A percentile compares a stretch with the other conserved stretches of the same genome.
phyloP scores from a whole-genome alignment of 2,113 vertebrate genomes.

The Papio anubis region DNA sequence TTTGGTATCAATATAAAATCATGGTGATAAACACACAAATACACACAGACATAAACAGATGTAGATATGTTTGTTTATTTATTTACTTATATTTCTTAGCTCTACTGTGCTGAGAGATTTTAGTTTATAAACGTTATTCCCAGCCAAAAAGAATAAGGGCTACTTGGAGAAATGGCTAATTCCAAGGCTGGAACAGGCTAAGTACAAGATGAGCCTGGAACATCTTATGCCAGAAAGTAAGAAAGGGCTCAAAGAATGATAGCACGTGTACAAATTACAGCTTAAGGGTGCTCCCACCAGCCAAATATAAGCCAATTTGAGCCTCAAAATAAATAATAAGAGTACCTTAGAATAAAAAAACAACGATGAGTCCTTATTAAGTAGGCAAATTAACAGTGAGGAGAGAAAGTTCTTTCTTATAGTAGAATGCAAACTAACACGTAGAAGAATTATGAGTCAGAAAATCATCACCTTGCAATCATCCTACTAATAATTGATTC shows the following conservation, averaged over 20 bases:
- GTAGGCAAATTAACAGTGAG: background rate
- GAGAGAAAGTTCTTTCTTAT: background rate
- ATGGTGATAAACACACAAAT: background rate
- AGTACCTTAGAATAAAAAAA: constrained; percentile 10
- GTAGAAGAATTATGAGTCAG: background rate
- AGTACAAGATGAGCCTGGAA: background rate
- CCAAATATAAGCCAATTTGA: constrained; percentile 2
- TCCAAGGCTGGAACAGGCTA: background rate
- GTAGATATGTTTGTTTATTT: background rate
- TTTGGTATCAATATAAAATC: background rate
- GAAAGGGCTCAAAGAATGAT: background rate
- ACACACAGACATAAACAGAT: background rate
- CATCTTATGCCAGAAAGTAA: background rate
- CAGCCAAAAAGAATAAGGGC: background rate
- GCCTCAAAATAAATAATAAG: constrained; percentile 32
- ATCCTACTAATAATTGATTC: background rate
- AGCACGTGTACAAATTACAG: background rate
- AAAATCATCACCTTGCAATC: background rate
- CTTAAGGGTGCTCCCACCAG: background rate
- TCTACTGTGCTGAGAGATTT: background rate
- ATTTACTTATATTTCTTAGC: background rate
- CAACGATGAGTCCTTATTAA: background rate
- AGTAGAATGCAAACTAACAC: background rate
- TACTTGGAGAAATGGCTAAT: background rate
- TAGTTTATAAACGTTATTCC: constrained; percentile 34